Conservation (phyloP, 2,113 vertebrate genomes). For the Engystomops pustulosus region DNA sequence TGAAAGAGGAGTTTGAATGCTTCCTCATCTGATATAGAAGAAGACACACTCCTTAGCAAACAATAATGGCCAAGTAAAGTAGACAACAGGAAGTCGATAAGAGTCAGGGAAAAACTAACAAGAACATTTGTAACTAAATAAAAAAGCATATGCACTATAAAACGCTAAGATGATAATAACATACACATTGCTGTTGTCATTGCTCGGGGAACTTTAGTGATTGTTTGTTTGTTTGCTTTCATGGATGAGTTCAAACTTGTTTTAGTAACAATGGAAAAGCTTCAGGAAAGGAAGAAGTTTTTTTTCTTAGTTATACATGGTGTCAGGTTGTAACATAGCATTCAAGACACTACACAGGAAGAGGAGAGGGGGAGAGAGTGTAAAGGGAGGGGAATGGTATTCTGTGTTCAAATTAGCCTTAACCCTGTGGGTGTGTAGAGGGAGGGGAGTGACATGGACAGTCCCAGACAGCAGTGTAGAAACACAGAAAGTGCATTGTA, state of each 20-base stretch:
- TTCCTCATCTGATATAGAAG: not conserved
- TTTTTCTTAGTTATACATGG: not conserved
- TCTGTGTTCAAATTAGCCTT: constrained; percentile 20
- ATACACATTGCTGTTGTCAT: not conserved
- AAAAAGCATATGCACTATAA: not conserved
- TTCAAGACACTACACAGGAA: not conserved
- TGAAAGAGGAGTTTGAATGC: not conserved
- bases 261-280: not conserved
- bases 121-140: not conserved
- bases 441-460: constrained; percentile 36
- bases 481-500: constrained; percentile 51
- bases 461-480: constrained; percentile 21
- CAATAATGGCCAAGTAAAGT: constrained; percentile 12
- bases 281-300: constrained; percentile 17
- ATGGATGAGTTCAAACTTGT: constrained; percentile 1
- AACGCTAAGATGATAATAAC: not conserved
- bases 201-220: not conserved
- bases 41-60: not conserved
- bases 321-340: constrained; percentile 29
- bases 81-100: not conserved
- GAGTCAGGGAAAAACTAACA: not conserved
- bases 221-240: constrained; percentile 4
- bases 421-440: constrained; percentile 44
- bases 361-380: not conserved
- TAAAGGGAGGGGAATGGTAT: constrained; percentile 14